Evolutionary conservation across 2,797 vertebrate genomes (phyloP).

Genomic region (Enteromius radiatus): DNA sequence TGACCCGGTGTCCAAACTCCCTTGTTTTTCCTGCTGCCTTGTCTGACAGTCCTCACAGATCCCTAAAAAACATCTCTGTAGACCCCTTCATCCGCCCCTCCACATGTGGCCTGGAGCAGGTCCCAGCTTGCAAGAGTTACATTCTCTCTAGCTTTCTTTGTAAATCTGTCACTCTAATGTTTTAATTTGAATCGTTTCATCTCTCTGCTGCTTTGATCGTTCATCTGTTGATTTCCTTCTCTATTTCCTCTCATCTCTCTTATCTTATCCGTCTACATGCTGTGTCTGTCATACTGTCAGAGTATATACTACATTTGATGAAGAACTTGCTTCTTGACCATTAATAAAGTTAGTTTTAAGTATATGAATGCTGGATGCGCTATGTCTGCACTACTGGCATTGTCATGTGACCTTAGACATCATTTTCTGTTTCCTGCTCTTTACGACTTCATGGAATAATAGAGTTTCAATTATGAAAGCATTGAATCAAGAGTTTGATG

Average conservation of each 20-base stretch:
- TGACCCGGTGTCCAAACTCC: conserved; percentile 62
- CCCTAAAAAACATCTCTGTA: conserved; percentile 43
- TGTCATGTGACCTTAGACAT: neutral
- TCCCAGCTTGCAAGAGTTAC: conserved; percentile 17
- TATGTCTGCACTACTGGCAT: neutral
- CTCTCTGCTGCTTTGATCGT: conserved; percentile 39
- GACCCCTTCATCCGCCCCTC: conserved; percentile 1
- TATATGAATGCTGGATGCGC: neutral
- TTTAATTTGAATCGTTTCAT: conserved; percentile 32
- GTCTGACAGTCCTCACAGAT: conserved; percentile 69
- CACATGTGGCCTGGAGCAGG: conserved; percentile 41
- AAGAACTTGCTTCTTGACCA: neutral
- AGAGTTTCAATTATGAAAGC: neutral
- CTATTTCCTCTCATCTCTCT: conserved; percentile 30
- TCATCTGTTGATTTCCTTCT: conserved; percentile 54
- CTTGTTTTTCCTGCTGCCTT: conserved; percentile 61
- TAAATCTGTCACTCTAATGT: conserved; percentile 13
- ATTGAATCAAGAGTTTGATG: neutral
- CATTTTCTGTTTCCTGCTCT: neutral
- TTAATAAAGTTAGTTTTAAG: neutral
- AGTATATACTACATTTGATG: neutral
- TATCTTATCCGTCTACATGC: conserved; percentile 30
- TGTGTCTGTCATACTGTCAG: conserved; percentile 5
- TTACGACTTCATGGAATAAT: neutral
- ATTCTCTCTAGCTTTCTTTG: conserved; percentile 23